Conservation (phyloP, 1,140 invertebrate genomes). For the Medauroidea extradentata region DNA sequence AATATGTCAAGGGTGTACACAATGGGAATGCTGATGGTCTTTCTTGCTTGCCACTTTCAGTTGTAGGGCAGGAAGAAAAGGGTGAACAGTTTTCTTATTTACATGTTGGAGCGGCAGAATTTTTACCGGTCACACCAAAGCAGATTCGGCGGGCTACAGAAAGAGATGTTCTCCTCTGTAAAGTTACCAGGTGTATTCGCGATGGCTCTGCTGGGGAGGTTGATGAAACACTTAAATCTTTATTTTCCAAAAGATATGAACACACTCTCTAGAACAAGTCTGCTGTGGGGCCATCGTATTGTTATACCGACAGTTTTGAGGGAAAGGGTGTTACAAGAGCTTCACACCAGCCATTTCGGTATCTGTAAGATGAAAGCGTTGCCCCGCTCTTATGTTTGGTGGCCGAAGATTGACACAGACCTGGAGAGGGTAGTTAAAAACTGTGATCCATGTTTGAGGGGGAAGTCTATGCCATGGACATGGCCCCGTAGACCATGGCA, state of each 20-base stretch:
- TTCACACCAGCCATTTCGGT: constrained; percentile 13
- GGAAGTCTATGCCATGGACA: no score
- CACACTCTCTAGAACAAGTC: constrained; percentile 8
- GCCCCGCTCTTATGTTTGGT: constrained; percentile 20
- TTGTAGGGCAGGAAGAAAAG: background rate
- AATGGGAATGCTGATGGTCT: constrained; percentile 33
- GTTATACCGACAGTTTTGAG: constrained; percentile 2
- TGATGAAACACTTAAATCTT: background rate
- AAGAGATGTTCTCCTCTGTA: background rate
- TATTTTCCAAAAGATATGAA: no score
- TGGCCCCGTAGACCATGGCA: background rate
- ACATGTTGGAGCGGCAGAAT: constrained; percentile 3
- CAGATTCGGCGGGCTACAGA: background rate
- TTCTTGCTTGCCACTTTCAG: constrained; percentile 22
- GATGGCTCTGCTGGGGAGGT: background rate
- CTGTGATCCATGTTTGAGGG: no score
- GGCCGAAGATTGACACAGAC: background rate
- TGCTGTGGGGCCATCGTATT: constrained; percentile 15
- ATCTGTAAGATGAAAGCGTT: constrained; percentile 13
- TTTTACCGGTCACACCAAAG: background rate
- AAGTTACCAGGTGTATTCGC: background rate
- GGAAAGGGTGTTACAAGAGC: constrained; percentile 3
- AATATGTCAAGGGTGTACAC: constrained; percentile 29
- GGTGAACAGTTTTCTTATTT: background rate
- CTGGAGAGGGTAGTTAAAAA: background rate